Conservation (phyloP, 2,113 vertebrate genomes). For the Emydocephalus ijimae region DNA sequence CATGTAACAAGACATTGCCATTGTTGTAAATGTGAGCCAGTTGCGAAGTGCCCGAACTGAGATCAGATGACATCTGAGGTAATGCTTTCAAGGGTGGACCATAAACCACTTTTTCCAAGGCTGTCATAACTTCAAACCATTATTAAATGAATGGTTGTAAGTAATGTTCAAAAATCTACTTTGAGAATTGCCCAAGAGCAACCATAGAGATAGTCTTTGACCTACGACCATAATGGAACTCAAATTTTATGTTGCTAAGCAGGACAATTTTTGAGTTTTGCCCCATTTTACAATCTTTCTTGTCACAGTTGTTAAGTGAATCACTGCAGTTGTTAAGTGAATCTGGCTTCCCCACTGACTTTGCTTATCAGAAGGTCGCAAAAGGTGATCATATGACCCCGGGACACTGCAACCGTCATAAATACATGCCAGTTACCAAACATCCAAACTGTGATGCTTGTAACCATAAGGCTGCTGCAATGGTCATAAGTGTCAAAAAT, state of each 20-base stretch:
- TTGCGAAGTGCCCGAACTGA: not conserved
- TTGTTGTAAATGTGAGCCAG: not conserved
- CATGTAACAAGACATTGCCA: not conserved
- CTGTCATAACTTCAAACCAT: not conserved
- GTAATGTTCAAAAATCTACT: rapidly evolving
- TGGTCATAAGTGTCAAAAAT: not conserved
- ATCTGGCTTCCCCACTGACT: not conserved
- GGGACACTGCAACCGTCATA: not conserved
- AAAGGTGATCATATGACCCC: not conserved
- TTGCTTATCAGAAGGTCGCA: not conserved
- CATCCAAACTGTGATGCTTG: not conserved
- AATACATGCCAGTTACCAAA: not conserved
- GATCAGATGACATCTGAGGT: not conserved
- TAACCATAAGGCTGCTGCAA: not conserved
- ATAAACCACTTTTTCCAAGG: not conserved
- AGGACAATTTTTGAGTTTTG: not conserved
- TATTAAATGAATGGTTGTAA: not conserved
- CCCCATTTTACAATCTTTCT: not conserved
- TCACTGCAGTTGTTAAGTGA: not conserved
- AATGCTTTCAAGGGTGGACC: not conserved
- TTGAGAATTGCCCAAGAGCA: not conserved
- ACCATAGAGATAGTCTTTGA: not conserved
- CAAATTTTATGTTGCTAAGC: not conserved
- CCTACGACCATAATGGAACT: not conserved
- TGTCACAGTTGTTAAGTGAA: not conserved